A percentile compares a stretch with the other conserved stretches of the same genome.
phyloP scores from a whole-genome alignment of 2,888 invertebrate species.

The Hyppa rectilinea region DNA sequence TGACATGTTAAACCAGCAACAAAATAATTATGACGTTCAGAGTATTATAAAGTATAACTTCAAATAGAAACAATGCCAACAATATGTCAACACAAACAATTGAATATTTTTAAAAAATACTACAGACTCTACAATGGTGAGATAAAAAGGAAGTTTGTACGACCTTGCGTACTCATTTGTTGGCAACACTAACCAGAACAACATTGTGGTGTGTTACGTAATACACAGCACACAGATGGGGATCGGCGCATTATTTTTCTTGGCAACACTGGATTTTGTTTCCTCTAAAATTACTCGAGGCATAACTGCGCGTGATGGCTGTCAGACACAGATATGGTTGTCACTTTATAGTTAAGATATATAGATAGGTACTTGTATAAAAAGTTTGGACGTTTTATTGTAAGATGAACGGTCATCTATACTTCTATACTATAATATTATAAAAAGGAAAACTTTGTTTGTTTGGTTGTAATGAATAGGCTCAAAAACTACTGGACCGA shows the following conservation, averaged over 20 bases:
- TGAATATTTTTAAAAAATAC: constrained; percentile 38
- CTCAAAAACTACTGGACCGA: no score
- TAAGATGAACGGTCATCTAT: no score
- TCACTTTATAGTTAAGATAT: neutral
- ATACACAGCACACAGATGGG: constrained; percentile 24
- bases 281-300: constrained; percentile 23
- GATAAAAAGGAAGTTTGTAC: constrained; percentile 60
- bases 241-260: constrained; percentile 46
- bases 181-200: constrained; percentile 58
- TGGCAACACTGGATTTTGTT: constrained; percentile 42
- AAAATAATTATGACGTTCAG: no score
- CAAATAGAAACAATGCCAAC: constrained; percentile 11
- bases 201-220: constrained; percentile 37
- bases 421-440: no score
- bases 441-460: no score
- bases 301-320: neutral
- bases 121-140: constrained; percentile 41
- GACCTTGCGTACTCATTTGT: constrained; percentile 53
- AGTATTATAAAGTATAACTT: neutral
- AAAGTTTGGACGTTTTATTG: no score
- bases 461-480: no score
- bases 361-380: no score
- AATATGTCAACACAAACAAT: constrained; percentile 26
- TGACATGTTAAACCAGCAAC: neutral
- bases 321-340: neutral